Evolutionary conservation across 2,113 vertebrate genomes (phyloP).

Genomic region (Mormyrus iriodes): DNA sequence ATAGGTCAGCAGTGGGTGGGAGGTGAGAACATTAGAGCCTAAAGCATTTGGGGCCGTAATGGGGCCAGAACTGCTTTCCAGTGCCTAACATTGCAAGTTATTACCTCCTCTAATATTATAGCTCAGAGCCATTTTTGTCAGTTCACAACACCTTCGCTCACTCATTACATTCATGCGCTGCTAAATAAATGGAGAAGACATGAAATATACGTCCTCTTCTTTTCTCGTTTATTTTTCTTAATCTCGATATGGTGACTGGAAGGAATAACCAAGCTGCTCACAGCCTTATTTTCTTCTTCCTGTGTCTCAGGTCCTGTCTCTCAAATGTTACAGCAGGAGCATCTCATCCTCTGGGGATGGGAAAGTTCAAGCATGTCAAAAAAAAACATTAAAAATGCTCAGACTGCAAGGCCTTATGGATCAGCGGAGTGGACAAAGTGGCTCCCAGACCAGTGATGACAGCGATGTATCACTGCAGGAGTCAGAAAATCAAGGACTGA

Average conservation of each 20-base stretch:
- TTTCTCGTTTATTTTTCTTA: neutral
- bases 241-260: neutral
- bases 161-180: neutral
- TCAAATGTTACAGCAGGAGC: neutral
- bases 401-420: neutral
- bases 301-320: neutral
- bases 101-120: constrained; percentile 69
- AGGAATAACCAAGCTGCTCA: neutral
- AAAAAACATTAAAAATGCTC: neutral
- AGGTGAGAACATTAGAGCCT: constrained; percentile 81
- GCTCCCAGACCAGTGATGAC: neutral
- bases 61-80: constrained; percentile 68
- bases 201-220: neutral
- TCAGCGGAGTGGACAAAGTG: neutral
- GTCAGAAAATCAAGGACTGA: neutral
- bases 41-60: constrained; percentile 74
- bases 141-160: constrained; percentile 12
- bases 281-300: neutral
- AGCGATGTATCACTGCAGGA: neutral
- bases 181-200: neutral
- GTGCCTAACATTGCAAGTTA: constrained; percentile 66
- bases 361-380: neutral
- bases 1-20: constrained; percentile 90
- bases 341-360: neutral
- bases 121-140: constrained; percentile 45